Percentiles rank a stretch among this genome's conserved stretches.
Evolutionary conservation across 23 tunicate genomes (phyloP).

Genomic region (Trididemnum clinides): DNA sequence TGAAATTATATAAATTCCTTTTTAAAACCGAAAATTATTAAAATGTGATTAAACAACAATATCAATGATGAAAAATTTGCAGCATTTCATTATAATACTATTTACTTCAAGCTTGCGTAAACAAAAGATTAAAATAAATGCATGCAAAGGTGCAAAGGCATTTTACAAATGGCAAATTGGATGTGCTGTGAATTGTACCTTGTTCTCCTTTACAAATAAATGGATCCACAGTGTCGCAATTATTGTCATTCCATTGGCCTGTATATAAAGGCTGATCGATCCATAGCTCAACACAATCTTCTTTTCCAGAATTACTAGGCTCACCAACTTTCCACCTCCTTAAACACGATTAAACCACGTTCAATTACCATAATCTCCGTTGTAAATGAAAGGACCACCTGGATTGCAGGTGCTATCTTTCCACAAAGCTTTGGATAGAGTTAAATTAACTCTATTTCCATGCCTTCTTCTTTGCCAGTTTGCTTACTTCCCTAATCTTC

Average conservation of each 20-base stretch:
- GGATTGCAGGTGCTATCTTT: slow-evolving; percentile 77
- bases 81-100: no score
- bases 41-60: no score
- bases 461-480: slow-evolving; percentile 80
- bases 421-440: slow-evolving; percentile 76
- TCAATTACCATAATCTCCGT: slow-evolving; percentile 26
- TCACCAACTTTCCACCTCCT: slow-evolving; percentile 84
- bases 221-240: slow-evolving; percentile 68
- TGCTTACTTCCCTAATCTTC: slow-evolving; percentile 73
- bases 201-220: slow-evolving; percentile 73
- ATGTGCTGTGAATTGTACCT: no score
- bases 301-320: slow-evolving; percentile 82
- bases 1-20: no score
- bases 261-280: slow-evolving; percentile 59
- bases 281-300: slow-evolving; percentile 94
- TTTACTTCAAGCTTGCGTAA: no score
- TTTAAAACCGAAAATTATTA: no score
- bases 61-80: no score
- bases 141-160: background rate
- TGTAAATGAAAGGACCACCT: slow-evolving; percentile 61
- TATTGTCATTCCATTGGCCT: slow-evolving; percentile 89
- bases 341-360: background rate
- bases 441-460: slow-evolving; percentile 66
- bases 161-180: no score
- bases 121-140: no score